A percentile compares a stretch with the other conserved stretches of the same genome.
Conservation (phyloP, 2,113 vertebrate genomes). For the Gracilinanus agilis region DNA sequence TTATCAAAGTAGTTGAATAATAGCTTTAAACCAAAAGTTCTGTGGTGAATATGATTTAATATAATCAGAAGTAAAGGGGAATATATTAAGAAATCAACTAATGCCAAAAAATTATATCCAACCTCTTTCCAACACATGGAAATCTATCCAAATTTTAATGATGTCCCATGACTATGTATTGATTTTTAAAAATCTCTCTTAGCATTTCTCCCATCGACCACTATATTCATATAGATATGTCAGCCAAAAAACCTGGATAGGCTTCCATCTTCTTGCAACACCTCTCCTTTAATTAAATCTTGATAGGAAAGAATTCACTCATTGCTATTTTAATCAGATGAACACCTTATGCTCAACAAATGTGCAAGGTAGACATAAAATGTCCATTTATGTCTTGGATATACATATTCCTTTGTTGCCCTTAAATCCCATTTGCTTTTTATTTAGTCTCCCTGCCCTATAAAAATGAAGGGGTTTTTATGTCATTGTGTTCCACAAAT, state of each 20-base stretch:
- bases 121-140: background rate
- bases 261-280: slow-evolving; percentile 15
- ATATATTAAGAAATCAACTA: background rate
- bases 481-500: slow-evolving; percentile 6
- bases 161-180: background rate
- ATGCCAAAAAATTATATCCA: background rate
- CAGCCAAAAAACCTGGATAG: background rate
- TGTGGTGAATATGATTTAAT: accelerated
- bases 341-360: slow-evolving; percentile 23
- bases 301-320: background rate
- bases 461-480: slow-evolving; percentile 9
- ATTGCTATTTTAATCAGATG: background rate
- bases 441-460: slow-evolving; percentile 5
- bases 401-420: background rate
- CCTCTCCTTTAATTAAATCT: slow-evolving; percentile 13
- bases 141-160: background rate
- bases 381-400: slow-evolving; percentile 1
- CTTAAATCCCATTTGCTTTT: background rate
- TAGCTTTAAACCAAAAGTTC: background rate
- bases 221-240: accelerated
- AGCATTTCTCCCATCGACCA: background rate
- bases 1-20: background rate
- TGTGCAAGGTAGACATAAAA: slow-evolving; percentile 15
- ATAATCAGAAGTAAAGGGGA: background rate
- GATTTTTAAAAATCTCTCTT: background rate